Conservation (phyloP, 2,797 vertebrate genomes). For the Rhinogobio ventralis region DNA sequence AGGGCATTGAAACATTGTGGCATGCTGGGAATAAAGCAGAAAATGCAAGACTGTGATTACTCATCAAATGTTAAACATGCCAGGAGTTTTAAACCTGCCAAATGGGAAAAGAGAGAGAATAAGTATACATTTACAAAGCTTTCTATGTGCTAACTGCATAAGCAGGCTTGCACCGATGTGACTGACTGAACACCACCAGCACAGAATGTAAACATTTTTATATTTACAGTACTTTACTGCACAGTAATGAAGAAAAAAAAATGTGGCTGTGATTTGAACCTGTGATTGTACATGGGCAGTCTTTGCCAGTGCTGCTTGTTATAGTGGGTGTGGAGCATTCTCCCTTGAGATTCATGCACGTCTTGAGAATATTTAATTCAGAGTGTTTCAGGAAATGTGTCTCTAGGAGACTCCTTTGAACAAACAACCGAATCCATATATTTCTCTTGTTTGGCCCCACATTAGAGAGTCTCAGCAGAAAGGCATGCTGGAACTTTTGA, state of each 20-base stretch:
- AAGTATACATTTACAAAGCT: not conserved
- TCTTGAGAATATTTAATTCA: constrained; percentile 69
- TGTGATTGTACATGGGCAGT: constrained; percentile 1
- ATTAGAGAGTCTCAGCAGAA: constrained; percentile 79
- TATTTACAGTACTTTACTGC: not conserved
- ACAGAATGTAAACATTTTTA: not conserved
- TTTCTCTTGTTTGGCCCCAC: constrained; percentile 71
- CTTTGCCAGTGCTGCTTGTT: constrained; percentile 38
- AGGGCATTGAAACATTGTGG: constrained; percentile 27
- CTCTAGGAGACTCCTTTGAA: constrained; percentile 63
- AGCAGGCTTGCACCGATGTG: not conserved
- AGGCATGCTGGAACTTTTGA: constrained; percentile 76
- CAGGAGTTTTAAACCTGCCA: not conserved
- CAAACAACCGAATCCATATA: constrained; percentile 47
- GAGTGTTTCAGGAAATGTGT: constrained; percentile 65
- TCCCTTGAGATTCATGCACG: constrained; percentile 18
- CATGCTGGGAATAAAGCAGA: constrained; percentile 54
- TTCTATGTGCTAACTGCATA: not conserved
- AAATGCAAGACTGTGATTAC: constrained; percentile 39
- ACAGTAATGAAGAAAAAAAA: not conserved
- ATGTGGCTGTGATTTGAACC: not conserved
- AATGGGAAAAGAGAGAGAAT: not conserved
- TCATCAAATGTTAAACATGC: constrained; percentile 53
- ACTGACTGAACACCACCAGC: not conserved
- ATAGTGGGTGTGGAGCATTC: constrained; percentile 48